Percentiles rank a stretch among this genome's conserved stretches.
Evolutionary conservation across 2,888 invertebrate genomes (phyloP).

Genomic region (Drosophila atroscutellata): DNA sequence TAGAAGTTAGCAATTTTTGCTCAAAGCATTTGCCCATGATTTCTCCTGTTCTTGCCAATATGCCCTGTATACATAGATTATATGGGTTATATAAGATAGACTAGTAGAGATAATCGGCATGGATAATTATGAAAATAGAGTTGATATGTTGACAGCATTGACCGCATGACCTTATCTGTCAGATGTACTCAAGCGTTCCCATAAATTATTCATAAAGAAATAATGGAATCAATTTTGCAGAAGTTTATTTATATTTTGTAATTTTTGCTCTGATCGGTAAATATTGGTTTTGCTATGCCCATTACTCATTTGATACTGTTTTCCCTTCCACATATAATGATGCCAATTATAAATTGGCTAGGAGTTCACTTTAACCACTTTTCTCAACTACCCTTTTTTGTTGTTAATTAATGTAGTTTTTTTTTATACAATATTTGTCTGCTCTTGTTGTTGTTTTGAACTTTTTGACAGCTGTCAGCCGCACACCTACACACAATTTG

Average conservation of each 20-base stretch:
- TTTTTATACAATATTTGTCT: slow-evolving; percentile 8
- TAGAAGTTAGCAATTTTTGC: slow-evolving; percentile 51
- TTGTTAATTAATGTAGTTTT: slow-evolving; percentile 13
- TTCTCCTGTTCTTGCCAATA: slow-evolving; percentile 36
- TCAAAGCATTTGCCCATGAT: slow-evolving; percentile 67
- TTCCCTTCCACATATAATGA: not conserved
- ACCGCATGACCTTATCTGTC: not conserved
- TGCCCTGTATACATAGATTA: not conserved
- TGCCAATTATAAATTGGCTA: not conserved
- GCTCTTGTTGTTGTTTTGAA: slow-evolving; percentile 18
- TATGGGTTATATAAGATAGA: not conserved
- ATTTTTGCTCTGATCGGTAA: not conserved
- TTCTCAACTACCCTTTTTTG: not conserved
- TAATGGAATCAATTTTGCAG: not conserved
- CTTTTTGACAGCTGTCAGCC: slow-evolving; percentile 64
- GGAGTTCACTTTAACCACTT: not conserved
- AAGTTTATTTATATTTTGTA: not conserved
- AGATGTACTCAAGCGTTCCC: not conserved
- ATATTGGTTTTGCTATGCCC: not conserved
- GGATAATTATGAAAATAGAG: not conserved
- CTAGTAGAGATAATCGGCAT: not conserved
- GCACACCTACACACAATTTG: slow-evolving; percentile 42
- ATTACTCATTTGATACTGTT: not conserved
- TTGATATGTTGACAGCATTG: not conserved
- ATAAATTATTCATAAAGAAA: not conserved